Evolutionary conservation across 2,888 invertebrate species (phyloP).

Genomic region (Phengaris arion): DNA sequence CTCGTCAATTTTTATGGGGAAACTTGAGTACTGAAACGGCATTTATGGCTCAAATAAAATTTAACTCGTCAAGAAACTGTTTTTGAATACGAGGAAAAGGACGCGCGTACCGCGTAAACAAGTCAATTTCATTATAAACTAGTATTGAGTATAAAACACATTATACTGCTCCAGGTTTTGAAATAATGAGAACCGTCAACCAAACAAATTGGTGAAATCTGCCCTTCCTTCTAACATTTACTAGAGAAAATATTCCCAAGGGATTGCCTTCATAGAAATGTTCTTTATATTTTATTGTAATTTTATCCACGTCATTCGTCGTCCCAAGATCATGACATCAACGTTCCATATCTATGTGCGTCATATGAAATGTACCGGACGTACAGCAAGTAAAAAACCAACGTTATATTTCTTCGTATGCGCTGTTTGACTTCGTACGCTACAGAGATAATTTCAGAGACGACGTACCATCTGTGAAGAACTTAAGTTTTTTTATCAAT

Average conservation of each 20-base stretch:
- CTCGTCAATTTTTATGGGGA: constrained; percentile 19
- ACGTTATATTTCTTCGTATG: too few relatives aligned
- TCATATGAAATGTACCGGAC: neutral
- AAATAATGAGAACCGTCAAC: neutral
- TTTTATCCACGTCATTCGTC: neutral
- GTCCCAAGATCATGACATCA: neutral
- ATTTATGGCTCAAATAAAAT: constrained; percentile 23
- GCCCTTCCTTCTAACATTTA: neutral
- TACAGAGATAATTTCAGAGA: too few relatives aligned
- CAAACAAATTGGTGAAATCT: neutral
- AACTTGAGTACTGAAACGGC: constrained; percentile 21
- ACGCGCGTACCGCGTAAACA: neutral
- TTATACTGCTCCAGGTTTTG: neutral
- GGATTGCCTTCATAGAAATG: neutral
- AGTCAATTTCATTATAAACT: neutral
- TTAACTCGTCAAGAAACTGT: constrained; percentile 10
- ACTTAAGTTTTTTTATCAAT: too few relatives aligned
- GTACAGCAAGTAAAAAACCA: neutral
- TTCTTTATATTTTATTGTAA: neutral
- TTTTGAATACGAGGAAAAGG: constrained; percentile 13
- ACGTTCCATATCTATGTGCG: constrained; percentile 3
- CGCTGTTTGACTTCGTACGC: too few relatives aligned
- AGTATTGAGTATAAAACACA: too few relatives aligned
- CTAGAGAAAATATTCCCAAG: neutral
- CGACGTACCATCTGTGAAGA: too few relatives aligned